phyloP scores from a whole-genome alignment of 1,140 invertebrate genomes.

The Oedothorax gibbosus region DNA sequence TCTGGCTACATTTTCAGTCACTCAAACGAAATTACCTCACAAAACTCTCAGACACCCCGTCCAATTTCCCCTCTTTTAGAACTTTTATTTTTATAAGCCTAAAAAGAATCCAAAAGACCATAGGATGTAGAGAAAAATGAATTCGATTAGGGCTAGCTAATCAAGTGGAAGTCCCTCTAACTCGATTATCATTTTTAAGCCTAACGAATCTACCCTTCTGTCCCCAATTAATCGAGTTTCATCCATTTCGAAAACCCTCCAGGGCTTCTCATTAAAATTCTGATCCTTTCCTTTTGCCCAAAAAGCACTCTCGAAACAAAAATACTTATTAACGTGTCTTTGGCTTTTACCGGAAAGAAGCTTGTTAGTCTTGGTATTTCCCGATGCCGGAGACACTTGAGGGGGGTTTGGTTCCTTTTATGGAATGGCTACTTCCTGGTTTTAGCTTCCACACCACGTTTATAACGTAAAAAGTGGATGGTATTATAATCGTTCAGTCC shows the following conservation, averaged over 20 bases:
- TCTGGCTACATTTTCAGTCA: not conserved
- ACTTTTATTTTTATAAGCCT: not conserved
- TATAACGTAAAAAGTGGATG: no score
- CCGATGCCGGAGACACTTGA: no score
- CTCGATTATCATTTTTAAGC: conserved; percentile 6
- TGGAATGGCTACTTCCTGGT: no score
- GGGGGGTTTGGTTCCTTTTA: no score
- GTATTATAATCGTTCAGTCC: no score
- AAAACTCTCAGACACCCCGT: not conserved
- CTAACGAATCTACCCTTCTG: not conserved
- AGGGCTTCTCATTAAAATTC: conserved; percentile 1
- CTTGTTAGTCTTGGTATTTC: no score
- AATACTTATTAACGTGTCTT: no score
- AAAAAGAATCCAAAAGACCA: not conserved
- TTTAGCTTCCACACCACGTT: no score
- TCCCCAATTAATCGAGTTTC: conserved; percentile 4
- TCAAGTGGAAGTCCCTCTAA: conserved; percentile 3
- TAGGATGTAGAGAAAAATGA: not conserved
- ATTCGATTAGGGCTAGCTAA: conserved; percentile 2
- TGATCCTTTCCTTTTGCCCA: not conserved
- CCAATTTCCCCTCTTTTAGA: not conserved
- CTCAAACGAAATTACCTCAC: not conserved
- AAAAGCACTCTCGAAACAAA: no score
- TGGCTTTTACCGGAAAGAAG: no score
- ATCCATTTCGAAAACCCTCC: not conserved